Conservation (phyloP, 1,140 invertebrate genomes). For the Drosophila mauritiana region DNA sequence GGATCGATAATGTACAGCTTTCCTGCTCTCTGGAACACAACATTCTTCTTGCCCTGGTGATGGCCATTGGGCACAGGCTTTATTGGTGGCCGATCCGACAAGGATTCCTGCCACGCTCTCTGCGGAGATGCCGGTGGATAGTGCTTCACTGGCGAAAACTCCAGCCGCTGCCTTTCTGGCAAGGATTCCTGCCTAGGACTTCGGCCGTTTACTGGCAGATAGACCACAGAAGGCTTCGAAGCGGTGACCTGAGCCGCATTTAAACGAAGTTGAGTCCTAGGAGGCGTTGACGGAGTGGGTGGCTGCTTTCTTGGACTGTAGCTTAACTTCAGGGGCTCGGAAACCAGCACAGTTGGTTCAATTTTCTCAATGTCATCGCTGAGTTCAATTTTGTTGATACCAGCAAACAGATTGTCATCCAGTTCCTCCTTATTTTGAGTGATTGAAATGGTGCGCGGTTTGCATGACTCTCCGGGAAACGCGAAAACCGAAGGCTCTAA, state of each 20-base stretch:
- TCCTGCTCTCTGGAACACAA: constrained; percentile 74
- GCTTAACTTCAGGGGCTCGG: constrained; percentile 62
- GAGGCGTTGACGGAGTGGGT: not conserved
- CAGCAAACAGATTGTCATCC: constrained; percentile 76
- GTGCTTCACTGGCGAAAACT: not conserved
- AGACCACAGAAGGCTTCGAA: constrained; percentile 24
- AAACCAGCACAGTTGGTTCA: constrained; percentile 69
- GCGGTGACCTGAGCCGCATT: constrained; percentile 16
- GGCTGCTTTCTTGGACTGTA: constrained; percentile 59
- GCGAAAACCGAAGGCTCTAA: not conserved
- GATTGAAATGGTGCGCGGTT: constrained; percentile 63
- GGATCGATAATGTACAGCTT: constrained; percentile 82
- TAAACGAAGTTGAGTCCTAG: constrained; percentile 1
- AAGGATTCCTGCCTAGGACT: constrained; percentile 14
- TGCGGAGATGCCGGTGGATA: not conserved
- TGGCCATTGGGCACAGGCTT: constrained; percentile 45
- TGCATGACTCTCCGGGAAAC: constrained; percentile 5
- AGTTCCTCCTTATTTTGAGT: constrained; percentile 76
- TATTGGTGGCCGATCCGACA: not conserved
- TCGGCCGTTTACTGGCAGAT: constrained; percentile 42
- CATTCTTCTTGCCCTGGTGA: constrained; percentile 52
- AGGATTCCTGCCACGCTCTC: constrained; percentile 1
- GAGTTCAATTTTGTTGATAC: constrained; percentile 68
- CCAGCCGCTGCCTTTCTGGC: not conserved
- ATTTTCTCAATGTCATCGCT: constrained; percentile 71